phyloP scores from a whole-genome alignment of 2,113 vertebrate species.

The Mus musculus region DNA sequence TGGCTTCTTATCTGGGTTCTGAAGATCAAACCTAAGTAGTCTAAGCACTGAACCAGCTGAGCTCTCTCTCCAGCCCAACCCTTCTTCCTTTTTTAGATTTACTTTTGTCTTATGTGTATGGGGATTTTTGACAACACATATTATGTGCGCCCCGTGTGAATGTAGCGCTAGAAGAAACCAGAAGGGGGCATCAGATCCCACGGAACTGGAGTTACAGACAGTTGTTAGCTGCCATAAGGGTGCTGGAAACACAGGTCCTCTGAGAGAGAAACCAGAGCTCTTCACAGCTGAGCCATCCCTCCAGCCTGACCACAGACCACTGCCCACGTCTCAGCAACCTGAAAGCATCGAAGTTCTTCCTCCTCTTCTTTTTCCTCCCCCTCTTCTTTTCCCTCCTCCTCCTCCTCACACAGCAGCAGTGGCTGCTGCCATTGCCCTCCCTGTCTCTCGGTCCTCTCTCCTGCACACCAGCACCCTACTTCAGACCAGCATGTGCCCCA shows the following conservation, averaged over 20 bases:
- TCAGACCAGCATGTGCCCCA: background rate
- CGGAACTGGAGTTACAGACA: background rate
- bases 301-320: background rate
- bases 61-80: background rate
- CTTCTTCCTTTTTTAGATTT: background rate
- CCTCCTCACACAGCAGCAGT: background rate
- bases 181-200: too few relatives aligned
- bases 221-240: background rate
- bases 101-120: background rate
- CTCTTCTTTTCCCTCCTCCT: too few relatives aligned
- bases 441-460: background rate
- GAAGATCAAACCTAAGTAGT: background rate
- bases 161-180: background rate
- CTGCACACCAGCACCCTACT: background rate
- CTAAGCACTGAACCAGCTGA: background rate
- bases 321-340: background rate
- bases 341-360: background rate
- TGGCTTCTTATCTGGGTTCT: background rate
- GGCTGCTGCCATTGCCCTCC: background rate
- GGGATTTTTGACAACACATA: background rate
- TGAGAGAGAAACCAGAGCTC: background rate
- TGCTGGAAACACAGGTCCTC: background rate
- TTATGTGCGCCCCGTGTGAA: background rate
- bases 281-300: background rate
- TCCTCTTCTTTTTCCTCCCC: accelerated